Base-by-base conservation (phyloP, 2,888 invertebrate species). In the Rhingia campestris region DNA sequence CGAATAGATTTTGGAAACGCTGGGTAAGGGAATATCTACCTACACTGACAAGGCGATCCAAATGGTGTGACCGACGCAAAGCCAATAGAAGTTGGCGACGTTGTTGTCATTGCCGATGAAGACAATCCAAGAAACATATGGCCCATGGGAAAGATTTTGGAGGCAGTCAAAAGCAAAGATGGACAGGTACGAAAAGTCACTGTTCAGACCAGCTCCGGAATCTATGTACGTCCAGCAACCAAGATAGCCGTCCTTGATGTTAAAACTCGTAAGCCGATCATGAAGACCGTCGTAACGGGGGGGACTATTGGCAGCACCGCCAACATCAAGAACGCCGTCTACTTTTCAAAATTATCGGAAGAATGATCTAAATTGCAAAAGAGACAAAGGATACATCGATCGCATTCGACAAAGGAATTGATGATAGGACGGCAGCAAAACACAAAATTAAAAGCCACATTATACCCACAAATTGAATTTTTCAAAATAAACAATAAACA, bases 11-110 rank as follows among this genome's bases (percentile, higher is more conserved):
- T 22, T 87, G 87, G 87, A 69, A 37, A 6, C 47, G 86, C 2
- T 88, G 87, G 87, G 4, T 86, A 0, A 64, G 66, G 10, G 87
- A 87, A 45, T 87, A 87, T 53, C 47, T 87, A 0, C 87, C 87
- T 3, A 86, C 80, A 1, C 47, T 87, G 3, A 32, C 72, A 2
- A 53, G 67, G 3, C 45, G 86, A 10, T 51, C 74, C 5, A 69
- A 82, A 59, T 87, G 87, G 86, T 51, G 53, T n/a, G 30, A 33
- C 14, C 0, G 64, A 56, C 4, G 37, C 4, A n/a, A 41, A 14
- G 6, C 58, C 75, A 12, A 14, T 76, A 3, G 54, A 75, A 43
- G 12, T 49, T 7, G 86, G 85, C 1, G 86, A 86, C 32, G 30
- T 86, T 4, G 85, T 86, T 2, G 39, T 86, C n/a, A 33, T 86